Conservation (phyloP, 2,113 vertebrate genomes). For the Pseudorhombus dupliciocellatus region DNA sequence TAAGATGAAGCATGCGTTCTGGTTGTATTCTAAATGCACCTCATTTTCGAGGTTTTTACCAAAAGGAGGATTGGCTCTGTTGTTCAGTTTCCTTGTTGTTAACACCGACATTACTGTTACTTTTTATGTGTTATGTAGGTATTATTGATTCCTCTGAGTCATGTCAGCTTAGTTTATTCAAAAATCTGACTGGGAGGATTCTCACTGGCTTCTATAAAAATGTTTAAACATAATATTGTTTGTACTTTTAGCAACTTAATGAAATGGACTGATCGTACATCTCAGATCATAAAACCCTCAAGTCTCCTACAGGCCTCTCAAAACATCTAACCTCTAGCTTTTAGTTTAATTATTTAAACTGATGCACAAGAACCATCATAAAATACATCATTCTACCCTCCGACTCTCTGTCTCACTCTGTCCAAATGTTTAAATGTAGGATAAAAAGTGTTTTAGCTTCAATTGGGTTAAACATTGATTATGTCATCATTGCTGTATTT, state of each 20-base stretch:
- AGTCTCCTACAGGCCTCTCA: background rate
- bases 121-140: conserved; percentile 5
- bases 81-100: conserved; percentile 30
- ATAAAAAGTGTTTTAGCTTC: background rate
- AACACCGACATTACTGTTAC: conserved; percentile 1
- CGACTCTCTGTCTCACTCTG: too few relatives aligned
- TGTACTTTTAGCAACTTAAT: conserved; percentile 8
- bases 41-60: conserved; percentile 22
- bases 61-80: conserved; percentile 6
- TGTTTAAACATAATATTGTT: background rate
- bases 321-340: conserved; percentile 9
- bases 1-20: conserved; percentile 1
- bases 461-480: too few relatives aligned
- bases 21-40: background rate
- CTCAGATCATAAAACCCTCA: background rate
- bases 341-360: background rate
- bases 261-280: background rate
- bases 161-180: background rate
- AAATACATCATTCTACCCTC: too few relatives aligned
- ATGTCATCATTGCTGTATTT: background rate
- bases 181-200: background rate
- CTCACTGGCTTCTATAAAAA: background rate
- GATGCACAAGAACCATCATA: background rate
- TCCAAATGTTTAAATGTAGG: too few relatives aligned
- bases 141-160: background rate